Conservation (phyloP, 2,888 invertebrate species). For the Barypeithes pellucidus region DNA sequence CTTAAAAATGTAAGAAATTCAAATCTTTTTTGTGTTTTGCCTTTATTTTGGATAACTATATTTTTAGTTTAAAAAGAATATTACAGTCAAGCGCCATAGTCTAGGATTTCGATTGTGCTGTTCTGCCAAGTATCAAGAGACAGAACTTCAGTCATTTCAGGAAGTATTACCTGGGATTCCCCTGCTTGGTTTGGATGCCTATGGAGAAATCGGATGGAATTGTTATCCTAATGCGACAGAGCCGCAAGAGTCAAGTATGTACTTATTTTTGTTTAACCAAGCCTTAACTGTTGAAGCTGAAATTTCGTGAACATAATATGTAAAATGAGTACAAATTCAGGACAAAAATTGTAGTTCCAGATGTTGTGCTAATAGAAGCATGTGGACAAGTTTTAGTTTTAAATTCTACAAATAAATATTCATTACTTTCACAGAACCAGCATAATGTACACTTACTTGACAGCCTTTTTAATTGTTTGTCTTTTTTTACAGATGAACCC, state of each 20-base stretch:
- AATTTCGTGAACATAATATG: too few species aligned
- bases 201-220: slow-evolving; percentile 67
- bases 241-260: background rate
- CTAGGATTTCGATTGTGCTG: slow-evolving; percentile 64
- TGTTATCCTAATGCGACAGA: slow-evolving; percentile 46
- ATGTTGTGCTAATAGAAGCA: too few species aligned
- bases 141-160: slow-evolving; percentile 58
- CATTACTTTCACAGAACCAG: too few species aligned
- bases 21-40: too few species aligned
- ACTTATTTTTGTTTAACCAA: background rate
- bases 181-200: slow-evolving; percentile 62
- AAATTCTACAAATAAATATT: too few species aligned
- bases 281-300: too few species aligned
- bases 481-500: slow-evolving; percentile 25
- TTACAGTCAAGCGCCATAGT: slow-evolving; percentile 58
- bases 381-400: too few species aligned
- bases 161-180: slow-evolving; percentile 62
- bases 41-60: slow-evolving; percentile 18
- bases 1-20: slow-evolving; percentile 61
- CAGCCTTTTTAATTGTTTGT: background rate
- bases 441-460: too few species aligned
- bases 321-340: too few species aligned
- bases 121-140: slow-evolving; percentile 59
- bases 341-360: too few species aligned
- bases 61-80: slow-evolving; percentile 60